These are phyloP conservation scores for Vanessa atalanta DNA, from an alignment of 1,140 invertebrate species.

Conservation along the genomic window DNA sequence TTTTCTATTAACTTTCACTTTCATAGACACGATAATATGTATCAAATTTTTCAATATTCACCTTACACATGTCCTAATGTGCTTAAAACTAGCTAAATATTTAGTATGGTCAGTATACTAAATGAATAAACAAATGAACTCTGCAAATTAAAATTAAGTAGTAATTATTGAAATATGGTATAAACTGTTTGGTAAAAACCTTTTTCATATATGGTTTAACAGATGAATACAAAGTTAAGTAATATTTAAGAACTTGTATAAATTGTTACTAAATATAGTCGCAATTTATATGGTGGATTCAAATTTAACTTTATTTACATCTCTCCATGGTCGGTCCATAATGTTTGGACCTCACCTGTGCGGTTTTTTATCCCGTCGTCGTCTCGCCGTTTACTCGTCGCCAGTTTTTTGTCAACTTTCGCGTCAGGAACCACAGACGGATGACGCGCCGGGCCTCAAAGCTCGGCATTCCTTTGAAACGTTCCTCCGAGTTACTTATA, in stretches of 20 bases:
- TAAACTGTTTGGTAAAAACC: too few relatives aligned
- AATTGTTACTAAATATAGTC: background rate
- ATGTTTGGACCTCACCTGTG: constrained; percentile 57
- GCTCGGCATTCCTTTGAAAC: constrained; percentile 37
- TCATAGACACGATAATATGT: constrained; percentile 4
- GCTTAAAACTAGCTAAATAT: too few relatives aligned
- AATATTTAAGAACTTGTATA: constrained; percentile 11
- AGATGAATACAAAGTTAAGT: background rate
- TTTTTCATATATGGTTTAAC: too few relatives aligned
- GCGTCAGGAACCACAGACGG: constrained; percentile 42
- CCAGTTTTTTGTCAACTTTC: constrained; percentile 69
- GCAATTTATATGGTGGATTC: constrained; percentile 22
- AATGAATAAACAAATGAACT: too few relatives aligned
- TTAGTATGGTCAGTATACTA: too few relatives aligned
- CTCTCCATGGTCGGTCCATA: constrained; percentile 39
- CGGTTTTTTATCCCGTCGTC: constrained; percentile 48
- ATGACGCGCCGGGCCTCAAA: constrained; percentile 10
- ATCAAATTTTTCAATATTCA: background rate
- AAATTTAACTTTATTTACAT: constrained; percentile 36
- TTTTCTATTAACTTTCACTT: constrained; percentile 22
- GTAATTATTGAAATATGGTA: too few relatives aligned
- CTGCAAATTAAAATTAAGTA: too few relatives aligned
- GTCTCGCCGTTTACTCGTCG: constrained; percentile 48
- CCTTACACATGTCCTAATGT: too few relatives aligned
- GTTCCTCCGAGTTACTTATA: constrained; percentile 28